Percentiles rank a stretch among this genome's conserved stretches.
Evolutionary conservation across 2,888 invertebrate genomes (phyloP).

Genomic region (Tetranychus truncatus): DNA sequence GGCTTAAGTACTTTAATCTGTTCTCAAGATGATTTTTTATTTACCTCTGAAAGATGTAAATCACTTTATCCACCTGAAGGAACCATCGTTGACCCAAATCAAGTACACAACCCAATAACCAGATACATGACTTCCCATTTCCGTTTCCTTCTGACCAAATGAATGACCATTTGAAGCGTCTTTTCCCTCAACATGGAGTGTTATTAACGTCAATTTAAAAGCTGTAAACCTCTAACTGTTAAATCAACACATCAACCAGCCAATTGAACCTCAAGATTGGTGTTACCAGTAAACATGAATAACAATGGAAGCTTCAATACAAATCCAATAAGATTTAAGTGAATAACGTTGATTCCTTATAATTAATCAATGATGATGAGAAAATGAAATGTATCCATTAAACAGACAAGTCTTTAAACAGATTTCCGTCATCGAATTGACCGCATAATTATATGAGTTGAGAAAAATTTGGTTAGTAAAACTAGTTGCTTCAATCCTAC

Average conservation of each 20-base stretch:
- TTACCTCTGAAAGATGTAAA: constrained; percentile 6
- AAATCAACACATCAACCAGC: too few species aligned
- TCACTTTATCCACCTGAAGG: constrained; percentile 8
- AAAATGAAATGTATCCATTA: background rate
- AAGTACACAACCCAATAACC: background rate
- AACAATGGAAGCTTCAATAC: too few species aligned
- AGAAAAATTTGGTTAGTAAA: background rate
- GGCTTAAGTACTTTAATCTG: background rate
- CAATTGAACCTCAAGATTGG: too few species aligned
- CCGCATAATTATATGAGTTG: background rate
- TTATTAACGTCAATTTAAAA: background rate
- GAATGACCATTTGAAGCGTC: background rate
- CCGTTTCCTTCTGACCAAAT: background rate
- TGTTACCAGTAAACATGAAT: too few species aligned
- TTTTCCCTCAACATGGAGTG: background rate
- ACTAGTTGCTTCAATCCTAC: background rate
- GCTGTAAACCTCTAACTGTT: background rate
- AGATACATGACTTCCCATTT: constrained; percentile 1
- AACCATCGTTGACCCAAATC: background rate
- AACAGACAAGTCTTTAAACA: background rate
- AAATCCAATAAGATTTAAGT: background rate
- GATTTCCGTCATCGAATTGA: background rate
- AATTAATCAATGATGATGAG: background rate
- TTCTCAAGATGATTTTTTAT: background rate
- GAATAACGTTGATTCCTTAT: background rate